phyloP scores from a whole-genome alignment of 2,113 vertebrate genomes.

The Xiphorhynchus elegans region DNA sequence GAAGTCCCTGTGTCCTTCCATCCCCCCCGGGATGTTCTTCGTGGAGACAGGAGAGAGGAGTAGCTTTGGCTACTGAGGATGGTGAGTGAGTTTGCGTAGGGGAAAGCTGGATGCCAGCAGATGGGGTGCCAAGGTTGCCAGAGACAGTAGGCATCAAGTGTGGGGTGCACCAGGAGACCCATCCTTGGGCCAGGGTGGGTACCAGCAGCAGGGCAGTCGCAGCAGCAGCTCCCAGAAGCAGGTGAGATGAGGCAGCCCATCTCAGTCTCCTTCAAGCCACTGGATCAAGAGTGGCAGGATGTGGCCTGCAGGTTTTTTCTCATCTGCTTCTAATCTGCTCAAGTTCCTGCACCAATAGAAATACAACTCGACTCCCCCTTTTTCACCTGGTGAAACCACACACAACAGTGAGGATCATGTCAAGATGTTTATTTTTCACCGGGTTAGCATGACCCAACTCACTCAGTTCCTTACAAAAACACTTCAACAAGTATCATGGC shows the following conservation, averaged over 20 bases:
- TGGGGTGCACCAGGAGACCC: not conserved
- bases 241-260: not conserved
- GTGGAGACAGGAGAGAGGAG: not conserved
- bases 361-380: not conserved
- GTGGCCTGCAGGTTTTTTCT: not conserved
- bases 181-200: not conserved
- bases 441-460: slow-evolving; percentile 44
- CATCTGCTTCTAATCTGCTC: not conserved
- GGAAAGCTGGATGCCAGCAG: not conserved
- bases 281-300: not conserved
- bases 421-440: slow-evolving; percentile 55
- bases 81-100: not conserved
- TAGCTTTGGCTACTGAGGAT: not conserved
- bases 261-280: not conserved
- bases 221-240: not conserved
- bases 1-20: not conserved
- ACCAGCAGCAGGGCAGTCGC: not conserved
- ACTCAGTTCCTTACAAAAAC: not conserved
- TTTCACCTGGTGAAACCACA: not conserved
- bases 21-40: fast-evolving
- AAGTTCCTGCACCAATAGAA: not conserved
- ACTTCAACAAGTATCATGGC: slow-evolving; percentile 30
- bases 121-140: not conserved
- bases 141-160: not conserved
- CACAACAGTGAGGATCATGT: not conserved